These are phyloP conservation scores for Spea multiplicata DNA, from an alignment of 2,113 vertebrate species.

Conservation along the genomic window DNA sequence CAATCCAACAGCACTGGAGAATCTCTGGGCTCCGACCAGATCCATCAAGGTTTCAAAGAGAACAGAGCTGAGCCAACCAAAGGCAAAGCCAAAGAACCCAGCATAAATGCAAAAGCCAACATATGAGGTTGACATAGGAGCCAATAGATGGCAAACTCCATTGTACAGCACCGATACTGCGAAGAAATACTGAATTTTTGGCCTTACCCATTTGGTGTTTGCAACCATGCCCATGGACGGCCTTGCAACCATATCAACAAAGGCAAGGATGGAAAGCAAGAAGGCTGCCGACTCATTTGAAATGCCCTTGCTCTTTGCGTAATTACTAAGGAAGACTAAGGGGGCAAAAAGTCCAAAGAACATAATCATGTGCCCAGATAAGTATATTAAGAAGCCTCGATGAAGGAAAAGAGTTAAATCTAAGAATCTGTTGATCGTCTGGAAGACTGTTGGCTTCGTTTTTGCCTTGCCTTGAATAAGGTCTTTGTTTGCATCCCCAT, in stretches of 20 bases:
- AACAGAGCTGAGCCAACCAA: conserved; percentile 91
- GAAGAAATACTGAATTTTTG: conserved; percentile 90
- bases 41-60: conserved; percentile 96
- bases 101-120: conserved; percentile 84
- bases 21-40: conserved; percentile 86
- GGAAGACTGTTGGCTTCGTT: conserved; percentile 55
- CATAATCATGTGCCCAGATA: conserved; percentile 87
- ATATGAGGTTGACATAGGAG: conserved; percentile 76
- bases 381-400: conserved; percentile 90
- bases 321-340: conserved; percentile 93
- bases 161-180: conserved; percentile 83
- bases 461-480: conserved; percentile 63
- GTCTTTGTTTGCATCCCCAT: conserved; percentile 63
- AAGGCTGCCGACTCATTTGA: conserved; percentile 88
- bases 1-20: conserved; percentile 92
- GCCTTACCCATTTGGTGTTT: conserved; percentile 89
- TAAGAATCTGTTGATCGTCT: conserved; percentile 84
- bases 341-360: conserved; percentile 94
- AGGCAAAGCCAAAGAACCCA: conserved; percentile 92
- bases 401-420: conserved; percentile 90
- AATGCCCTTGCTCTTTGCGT: conserved; percentile 85
- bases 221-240: conserved; percentile 93
- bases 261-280: conserved; percentile 88
- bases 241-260: conserved; percentile 95
- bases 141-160: conserved; percentile 84